Percentiles rank a stretch among this genome's conserved stretches.
These are phyloP conservation scores for Hybognathus amarus DNA, from an alignment of 2,797 vertebrate species.

Conservation along the genomic window DNA sequence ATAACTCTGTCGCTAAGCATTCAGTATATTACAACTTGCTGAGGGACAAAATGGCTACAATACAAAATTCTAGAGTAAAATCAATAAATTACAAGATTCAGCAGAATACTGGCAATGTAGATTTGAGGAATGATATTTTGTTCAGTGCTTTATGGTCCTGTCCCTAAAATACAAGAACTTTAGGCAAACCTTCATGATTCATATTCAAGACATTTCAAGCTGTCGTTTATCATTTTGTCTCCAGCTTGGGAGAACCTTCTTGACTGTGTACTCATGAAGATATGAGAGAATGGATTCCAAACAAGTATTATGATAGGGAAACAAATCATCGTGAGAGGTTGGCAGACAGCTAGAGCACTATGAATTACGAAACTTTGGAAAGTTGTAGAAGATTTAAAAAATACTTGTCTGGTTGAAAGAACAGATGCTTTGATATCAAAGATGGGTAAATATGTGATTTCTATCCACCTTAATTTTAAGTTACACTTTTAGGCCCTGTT, in stretches of 20 bases:
- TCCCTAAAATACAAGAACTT: neutral
- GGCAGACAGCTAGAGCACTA: neutral
- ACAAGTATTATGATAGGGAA: neutral
- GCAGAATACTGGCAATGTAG: neutral
- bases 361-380: neutral
- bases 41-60: neutral
- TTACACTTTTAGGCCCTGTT: neutral
- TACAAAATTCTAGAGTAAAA: neutral
- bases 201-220: neutral
- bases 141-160: neutral
- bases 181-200: neutral
- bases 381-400: neutral
- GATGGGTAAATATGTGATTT: neutral
- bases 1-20: neutral
- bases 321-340: neutral
- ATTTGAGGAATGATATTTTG: constrained; percentile 4
- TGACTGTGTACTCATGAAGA: neutral
- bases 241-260: neutral
- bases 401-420: neutral
- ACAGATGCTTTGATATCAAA: neutral
- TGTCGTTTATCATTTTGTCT: neutral
- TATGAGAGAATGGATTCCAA: constrained; percentile 3
- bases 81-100: neutral
- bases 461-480: neutral
- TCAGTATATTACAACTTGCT: neutral